phyloP scores from a whole-genome alignment of 2,888 invertebrate species.

The Eledone cirrhosa region DNA sequence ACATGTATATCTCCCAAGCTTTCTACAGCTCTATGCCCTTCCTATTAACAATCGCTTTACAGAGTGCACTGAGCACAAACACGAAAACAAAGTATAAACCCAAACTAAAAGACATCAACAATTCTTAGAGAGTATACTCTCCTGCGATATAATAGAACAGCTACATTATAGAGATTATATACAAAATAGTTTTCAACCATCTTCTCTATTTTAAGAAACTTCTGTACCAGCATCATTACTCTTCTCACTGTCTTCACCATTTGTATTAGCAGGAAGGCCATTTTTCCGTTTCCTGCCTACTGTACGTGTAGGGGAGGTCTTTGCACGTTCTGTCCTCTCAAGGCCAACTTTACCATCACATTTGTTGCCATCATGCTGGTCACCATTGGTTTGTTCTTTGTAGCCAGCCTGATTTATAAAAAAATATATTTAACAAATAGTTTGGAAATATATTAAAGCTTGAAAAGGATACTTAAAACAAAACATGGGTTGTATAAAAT shows the following conservation, averaged over 20 bases:
- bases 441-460: background rate
- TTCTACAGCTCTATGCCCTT: too few species aligned
- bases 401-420: background rate
- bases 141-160: too few species aligned
- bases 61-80: too few species aligned
- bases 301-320: conserved; percentile 33
- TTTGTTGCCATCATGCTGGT: conserved; percentile 21
- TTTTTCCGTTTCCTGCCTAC: conserved; percentile 45
- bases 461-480: background rate
- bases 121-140: too few species aligned
- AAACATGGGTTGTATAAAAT: too few species aligned
- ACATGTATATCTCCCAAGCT: too few species aligned
- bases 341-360: conserved; percentile 27
- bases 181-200: too few species aligned
- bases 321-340: conserved; percentile 38
- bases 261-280: conserved; percentile 71
- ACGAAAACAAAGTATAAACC: too few species aligned
- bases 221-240: conserved; percentile 75
- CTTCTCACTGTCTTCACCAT: conserved; percentile 92
- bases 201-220: too few species aligned
- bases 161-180: too few species aligned
- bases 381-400: conserved; percentile 26
- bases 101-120: too few species aligned
- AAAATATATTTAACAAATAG: background rate
- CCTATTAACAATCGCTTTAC: too few species aligned